These are phyloP conservation scores for Zaprionus ghesquierei DNA, from an alignment of 1,140 invertebrate genomes.

Conservation along the genomic window DNA sequence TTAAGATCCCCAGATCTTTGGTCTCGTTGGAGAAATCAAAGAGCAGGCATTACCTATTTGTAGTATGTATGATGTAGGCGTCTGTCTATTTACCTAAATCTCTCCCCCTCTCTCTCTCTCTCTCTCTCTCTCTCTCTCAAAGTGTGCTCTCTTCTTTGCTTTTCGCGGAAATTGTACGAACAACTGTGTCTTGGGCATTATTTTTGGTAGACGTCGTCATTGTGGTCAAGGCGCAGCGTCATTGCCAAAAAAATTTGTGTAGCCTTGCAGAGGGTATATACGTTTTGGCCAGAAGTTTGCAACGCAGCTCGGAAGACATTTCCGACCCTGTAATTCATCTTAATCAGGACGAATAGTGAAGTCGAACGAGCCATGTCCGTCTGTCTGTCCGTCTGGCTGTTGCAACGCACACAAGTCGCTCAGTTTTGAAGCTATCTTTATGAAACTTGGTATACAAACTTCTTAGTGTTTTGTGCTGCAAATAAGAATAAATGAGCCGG, in stretches of 20 bases:
- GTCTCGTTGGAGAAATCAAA: conserved; percentile 8
- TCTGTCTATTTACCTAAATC: neutral
- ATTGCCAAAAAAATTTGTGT: conserved; percentile 40
- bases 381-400: too few relatives aligned
- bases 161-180: conserved; percentile 25
- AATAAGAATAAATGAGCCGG: too few relatives aligned
- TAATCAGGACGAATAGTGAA: too few relatives aligned
- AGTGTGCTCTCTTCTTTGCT: neutral
- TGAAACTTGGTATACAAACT: too few relatives aligned
- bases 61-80: neutral
- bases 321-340: too few relatives aligned
- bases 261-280: too few relatives aligned
- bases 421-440: too few relatives aligned
- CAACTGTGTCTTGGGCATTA: conserved; percentile 43
- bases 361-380: too few relatives aligned
- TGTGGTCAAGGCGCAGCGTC: conserved; percentile 32
- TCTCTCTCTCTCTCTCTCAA: neutral
- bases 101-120: neutral
- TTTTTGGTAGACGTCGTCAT: conserved; percentile 63
- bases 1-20: neutral
- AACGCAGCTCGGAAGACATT: too few relatives aligned
- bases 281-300: too few relatives aligned
- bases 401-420: too few relatives aligned
- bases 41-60: neutral
- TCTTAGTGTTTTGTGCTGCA: too few relatives aligned